Evolutionary conservation across 2,888 invertebrate species (phyloP).

Genomic region (Netelia melanura): DNA sequence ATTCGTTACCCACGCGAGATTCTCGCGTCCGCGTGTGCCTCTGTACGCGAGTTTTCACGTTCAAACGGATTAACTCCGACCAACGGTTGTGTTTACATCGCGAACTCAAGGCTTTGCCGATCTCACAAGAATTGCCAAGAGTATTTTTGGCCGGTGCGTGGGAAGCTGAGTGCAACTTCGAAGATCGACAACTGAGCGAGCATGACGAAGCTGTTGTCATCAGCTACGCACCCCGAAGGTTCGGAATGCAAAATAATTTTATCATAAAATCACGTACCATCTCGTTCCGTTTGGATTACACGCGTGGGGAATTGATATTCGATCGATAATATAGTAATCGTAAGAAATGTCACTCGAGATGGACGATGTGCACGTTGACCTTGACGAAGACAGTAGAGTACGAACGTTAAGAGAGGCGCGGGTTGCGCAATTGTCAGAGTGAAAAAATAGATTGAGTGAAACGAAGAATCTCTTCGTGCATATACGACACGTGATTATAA

Average conservation of each 20-base stretch:
- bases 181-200: not conserved
- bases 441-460: slow-evolving; percentile 18
- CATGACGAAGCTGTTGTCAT: slow-evolving; percentile 27
- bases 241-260: not conserved
- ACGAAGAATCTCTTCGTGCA: not conserved
- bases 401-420: not conserved
- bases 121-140: not conserved
- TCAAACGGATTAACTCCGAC: slow-evolving; percentile 12
- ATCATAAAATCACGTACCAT: not conserved
- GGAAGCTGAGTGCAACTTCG: no score
- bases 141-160: not conserved
- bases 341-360: not conserved
- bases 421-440: slow-evolving; percentile 7
- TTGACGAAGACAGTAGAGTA: not conserved
- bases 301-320: no score
- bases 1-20: slow-evolving; percentile 1
- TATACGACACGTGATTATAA: not conserved
- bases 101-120: slow-evolving; percentile 33
- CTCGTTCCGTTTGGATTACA: no score
- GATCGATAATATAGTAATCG: no score
- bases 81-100: slow-evolving; percentile 19
- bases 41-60: slow-evolving; percentile 8
- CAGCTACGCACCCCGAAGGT: slow-evolving; percentile 42
- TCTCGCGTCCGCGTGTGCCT: slow-evolving; percentile 5
- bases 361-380: not conserved